phyloP scores from a whole-genome alignment of 2,113 vertebrate genomes.

The Tragelaphus scriptus region DNA sequence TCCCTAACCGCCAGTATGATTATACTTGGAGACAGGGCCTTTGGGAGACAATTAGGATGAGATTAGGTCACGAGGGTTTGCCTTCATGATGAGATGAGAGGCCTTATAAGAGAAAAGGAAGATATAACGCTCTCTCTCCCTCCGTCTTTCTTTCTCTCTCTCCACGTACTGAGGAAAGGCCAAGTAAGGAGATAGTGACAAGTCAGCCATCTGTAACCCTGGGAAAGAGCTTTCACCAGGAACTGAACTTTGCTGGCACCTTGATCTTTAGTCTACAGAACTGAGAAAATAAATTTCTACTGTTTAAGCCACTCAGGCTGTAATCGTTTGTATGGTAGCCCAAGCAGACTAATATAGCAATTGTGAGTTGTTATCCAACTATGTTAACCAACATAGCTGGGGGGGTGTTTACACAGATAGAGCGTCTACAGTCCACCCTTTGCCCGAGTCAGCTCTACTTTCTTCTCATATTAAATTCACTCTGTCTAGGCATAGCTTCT shows the following conservation, averaged over 20 bases:
- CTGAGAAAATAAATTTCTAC: not conserved
- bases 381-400: not conserved
- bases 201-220: not conserved
- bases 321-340: not conserved
- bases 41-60: not conserved
- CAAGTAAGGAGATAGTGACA: not conserved
- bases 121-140: not conserved
- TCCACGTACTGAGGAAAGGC: not conserved
- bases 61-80: not conserved
- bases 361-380: not conserved
- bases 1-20: not conserved
- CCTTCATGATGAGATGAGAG: not conserved
- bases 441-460: not conserved
- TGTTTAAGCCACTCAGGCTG: not conserved
- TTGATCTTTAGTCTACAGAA: not conserved
- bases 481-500: not conserved
- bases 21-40: not conserved
- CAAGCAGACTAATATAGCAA: not conserved
- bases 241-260: not conserved
- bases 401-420: not conserved
- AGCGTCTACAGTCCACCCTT: not conserved
- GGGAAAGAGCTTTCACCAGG: not conserved
- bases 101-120: not conserved
- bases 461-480: not conserved
- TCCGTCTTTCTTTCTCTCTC: not conserved